Evolutionary conservation across 2,888 invertebrate species (phyloP), one percentile per base, ranked within the genome.

Genomic region (Pharmacophagus antenor): DNA sequence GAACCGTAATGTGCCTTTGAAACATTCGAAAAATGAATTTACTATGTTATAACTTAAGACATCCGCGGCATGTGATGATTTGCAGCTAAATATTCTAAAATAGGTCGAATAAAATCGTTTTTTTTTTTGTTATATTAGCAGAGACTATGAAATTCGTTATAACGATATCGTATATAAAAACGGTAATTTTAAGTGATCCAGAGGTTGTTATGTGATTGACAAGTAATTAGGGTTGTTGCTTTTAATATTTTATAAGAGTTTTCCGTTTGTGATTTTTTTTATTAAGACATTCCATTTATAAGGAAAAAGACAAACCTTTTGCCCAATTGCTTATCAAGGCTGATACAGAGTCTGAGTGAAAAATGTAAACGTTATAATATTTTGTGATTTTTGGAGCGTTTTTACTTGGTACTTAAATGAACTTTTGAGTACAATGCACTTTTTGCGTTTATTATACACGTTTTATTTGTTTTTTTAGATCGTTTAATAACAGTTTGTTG

Each of bases 71-170:
- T 53, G 56, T 54, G 48, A 37, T 37, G 15, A n/a, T 37, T 63
- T 63, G 67, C 71, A 74, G 71, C 67, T 68, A 63, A 52, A 61
- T 63, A 60, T 59, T 51, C 53, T 61, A 56, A 61, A 68, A 67
- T 69, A 68, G 64, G 61, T 62, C 51, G 22, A 31, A 49, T 63
- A 57, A 68, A 72, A 71, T 69, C 67, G 66, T 63, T 7, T 73
- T 15, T 37, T 31, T 10, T 70, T 68, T 77, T 78, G 77, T 77
- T 80, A 74, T 74, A 67, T 77, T 79, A 80, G 73, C 74, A 70
- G 71, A 79, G 76, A 84, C 82, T 84, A 80, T 85, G 79, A 84
- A 74, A 70, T 70, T 84, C 85, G 87, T 88, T 88, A 74, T 82
- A 78, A 74, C 78, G 74, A 75, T 77, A 76, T 72, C 66, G 68